A percentile compares a stretch with the other conserved stretches of the same genome.
Conservation (phyloP, 2,113 vertebrate species). For the Haemorhous mexicanus region DNA sequence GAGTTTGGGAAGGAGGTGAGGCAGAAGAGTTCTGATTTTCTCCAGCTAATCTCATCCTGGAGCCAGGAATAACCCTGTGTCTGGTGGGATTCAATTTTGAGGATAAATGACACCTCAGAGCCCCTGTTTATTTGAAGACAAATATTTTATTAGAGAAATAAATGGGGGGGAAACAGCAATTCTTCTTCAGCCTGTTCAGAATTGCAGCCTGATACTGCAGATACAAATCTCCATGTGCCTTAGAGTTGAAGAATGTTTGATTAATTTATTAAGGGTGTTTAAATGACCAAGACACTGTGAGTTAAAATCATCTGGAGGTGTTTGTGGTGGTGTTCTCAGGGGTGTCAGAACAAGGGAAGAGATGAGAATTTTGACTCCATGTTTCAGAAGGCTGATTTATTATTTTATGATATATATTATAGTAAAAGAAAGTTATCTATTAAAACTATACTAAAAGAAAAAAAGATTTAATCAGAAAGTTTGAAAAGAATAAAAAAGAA, state of each 20-base stretch:
- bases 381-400: too few species aligned
- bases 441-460: too few species aligned
- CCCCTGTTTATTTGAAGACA: background rate
- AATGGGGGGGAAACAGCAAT: background rate
- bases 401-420: too few species aligned
- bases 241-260: background rate
- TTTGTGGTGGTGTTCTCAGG: background rate
- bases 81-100: background rate
- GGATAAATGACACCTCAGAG: background rate
- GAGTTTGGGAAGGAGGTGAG: background rate
- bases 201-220: background rate
- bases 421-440: too few species aligned
- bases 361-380: too few species aligned
- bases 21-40: background rate
- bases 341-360: too few species aligned
- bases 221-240: background rate
- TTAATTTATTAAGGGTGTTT: background rate
- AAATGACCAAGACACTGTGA: background rate
- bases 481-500: too few species aligned
- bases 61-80: background rate
- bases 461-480: too few species aligned
- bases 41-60: background rate
- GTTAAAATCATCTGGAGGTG: background rate
- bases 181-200: background rate
- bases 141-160: background rate